Evolutionary conservation across 2,797 vertebrate species (phyloP), one percentile per base, ranked within the genome.

Genomic region (Steatocranus sp.): DNA sequence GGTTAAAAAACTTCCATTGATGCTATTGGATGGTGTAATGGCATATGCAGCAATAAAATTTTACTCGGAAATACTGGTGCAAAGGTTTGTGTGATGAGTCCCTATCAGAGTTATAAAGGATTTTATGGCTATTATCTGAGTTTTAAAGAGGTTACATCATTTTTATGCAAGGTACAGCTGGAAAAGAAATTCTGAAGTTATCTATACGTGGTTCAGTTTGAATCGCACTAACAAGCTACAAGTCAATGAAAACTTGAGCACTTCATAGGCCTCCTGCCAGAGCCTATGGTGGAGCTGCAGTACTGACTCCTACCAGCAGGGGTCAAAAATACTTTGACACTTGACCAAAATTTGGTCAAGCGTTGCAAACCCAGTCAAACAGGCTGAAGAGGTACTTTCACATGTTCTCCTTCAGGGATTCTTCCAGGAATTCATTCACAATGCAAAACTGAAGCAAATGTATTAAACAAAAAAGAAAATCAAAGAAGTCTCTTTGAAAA

Each of bases 261-360:
- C 27, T 58, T 32, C 54, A 7, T 11, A 18, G 54, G 54, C 27
- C 27, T 54, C 53, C 53, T 4, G 3, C 2, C 54, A 58, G 54
- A 11, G 54, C 27, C 15, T 56, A 32, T 56, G 54, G 27, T 25
- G 17, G 4, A 18, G 41, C 15, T 54, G 51, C 41, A 88, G 49
- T 84, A 82, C 48, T 8, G 3, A 2, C 3, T 50, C 2, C 8
- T 25, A 18, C 82, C 93, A 84, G 53, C 54, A 86, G 89, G 83
- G 50, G 91, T 80, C 92, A 82, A 50, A 86, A 84, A 77, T 4
- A 18, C 49, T 81, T 11, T n/a, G 7, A 23, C 6, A 76, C 11
- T 15, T 11, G 15, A 63, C 27, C 17, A 36, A 20, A 48, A 46
- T 53, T 34, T 18, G 51, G 15, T 53, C 2, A 75, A 18, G 23